Conservation (phyloP, 2,888 invertebrate species). For the Chrysotoxum bicinctum region DNA sequence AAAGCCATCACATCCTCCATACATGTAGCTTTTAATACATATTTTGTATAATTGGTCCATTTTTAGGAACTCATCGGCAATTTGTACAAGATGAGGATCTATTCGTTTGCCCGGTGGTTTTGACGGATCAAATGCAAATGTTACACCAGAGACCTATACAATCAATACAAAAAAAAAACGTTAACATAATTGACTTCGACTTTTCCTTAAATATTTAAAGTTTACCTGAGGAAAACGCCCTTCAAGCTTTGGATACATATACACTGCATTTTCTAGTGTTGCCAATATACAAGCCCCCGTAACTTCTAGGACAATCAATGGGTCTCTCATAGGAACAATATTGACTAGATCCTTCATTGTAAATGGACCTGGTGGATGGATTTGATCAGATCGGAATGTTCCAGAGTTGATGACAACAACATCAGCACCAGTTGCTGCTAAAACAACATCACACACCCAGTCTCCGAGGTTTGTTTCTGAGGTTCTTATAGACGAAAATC, state of each 20-base stretch:
- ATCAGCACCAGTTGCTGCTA: conserved; percentile 93
- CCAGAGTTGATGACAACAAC: conserved; percentile 92
- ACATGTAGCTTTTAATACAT: conserved; percentile 91
- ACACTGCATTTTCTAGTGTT: conserved; percentile 92
- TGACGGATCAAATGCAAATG: conserved; percentile 89
- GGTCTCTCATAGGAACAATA: conserved; percentile 93
- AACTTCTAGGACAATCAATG: conserved; percentile 89
- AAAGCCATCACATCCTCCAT: conserved; percentile 92
- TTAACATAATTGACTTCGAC: background rate
- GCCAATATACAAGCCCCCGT: conserved; percentile 87
- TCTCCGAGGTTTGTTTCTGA: conserved; percentile 94
- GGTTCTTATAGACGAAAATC: conserved; percentile 90
- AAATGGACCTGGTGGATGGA: conserved; percentile 92
- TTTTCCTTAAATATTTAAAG: background rate
- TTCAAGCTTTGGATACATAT: conserved; percentile 92
- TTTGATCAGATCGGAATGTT: conserved; percentile 81
- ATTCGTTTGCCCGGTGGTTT: conserved; percentile 88
- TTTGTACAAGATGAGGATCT: conserved; percentile 87
- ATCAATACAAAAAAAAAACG: background rate
- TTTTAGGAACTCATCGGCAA: conserved; percentile 93
- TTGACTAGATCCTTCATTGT: conserved; percentile 91
- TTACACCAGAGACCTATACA: conserved; percentile 87
- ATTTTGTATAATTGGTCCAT: conserved; percentile 88
- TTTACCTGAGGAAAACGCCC: conserved; percentile 91
- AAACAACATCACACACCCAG: conserved; percentile 91